Evolutionary conservation across 2,888 invertebrate species (phyloP), one percentile per base, ranked within the genome.

Genomic region (Synanthedon tipuliformis): DNA sequence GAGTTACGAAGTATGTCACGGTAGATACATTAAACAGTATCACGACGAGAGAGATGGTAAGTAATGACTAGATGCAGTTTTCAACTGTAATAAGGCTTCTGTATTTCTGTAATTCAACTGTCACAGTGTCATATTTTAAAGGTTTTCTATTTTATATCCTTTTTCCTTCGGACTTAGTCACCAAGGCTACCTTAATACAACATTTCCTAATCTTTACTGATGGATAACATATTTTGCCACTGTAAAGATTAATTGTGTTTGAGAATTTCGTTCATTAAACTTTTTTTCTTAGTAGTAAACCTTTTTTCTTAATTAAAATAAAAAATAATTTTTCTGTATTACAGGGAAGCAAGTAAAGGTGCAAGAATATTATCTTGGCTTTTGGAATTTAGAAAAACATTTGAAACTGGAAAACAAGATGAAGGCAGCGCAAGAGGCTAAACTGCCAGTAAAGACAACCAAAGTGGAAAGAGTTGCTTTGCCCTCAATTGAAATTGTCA

Each of bases 1-100:
- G 98, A 96, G 96, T 0, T 98, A 98, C 75, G 97, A 98, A 79
- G 90, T 98, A 40, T 98, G 98, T 67, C 98, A 98, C 78, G 98
- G 98, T 0, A 89, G 91, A 62, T 94, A 93, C 74, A 91, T 99
- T 3, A 89, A 95, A 27, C 99, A 99, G 74, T 99, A 95, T 74
- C 98, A 99, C 75, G 98, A 99, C 73, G 96, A 97, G 65, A 90
- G 96, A 61, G 97, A 97, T 75, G 94, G 92, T 78, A 66, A 56
- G 53, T 59, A 34, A 34, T 34, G 3, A 34, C 34, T 3, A 34
- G 34, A 10, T 10, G 2, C 34, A 34, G 34, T 1, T 34, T 34
- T 34, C 34, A 34, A 10, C 34, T 34, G 27, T 27, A 27, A 8
- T 27, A 27, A 27, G 27, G 23, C 23, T 23, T 4, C 4, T 4